A percentile compares a stretch with the other conserved stretches of the same genome.
Conservation (phyloP, 2,888 invertebrate species). For the Nycteola revayana region DNA sequence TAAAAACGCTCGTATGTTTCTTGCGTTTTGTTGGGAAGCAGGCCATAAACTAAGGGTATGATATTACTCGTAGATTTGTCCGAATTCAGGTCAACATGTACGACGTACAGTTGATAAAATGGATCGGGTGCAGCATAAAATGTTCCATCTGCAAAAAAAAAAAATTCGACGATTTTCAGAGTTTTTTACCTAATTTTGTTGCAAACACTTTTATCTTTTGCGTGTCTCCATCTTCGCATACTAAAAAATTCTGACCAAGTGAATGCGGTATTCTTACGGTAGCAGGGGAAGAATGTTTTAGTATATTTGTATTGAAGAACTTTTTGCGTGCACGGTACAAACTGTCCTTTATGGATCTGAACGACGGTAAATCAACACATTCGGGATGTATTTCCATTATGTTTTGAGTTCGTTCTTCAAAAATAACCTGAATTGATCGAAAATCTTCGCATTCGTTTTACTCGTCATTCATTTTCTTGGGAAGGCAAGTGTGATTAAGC, state of each 20-base stretch:
- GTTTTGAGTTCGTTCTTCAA: slow-evolving; percentile 6
- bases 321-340: slow-evolving; percentile 8
- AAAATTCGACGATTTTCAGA: slow-evolving; percentile 8
- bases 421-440: slow-evolving; percentile 6
- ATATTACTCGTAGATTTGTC: too few relatives aligned
- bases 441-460: slow-evolving; percentile 9
- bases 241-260: slow-evolving; percentile 10
- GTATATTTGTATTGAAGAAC: slow-evolving; percentile 8
- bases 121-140: slow-evolving; percentile 11
- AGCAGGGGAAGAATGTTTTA: slow-evolving; percentile 8
- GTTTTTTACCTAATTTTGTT: slow-evolving; percentile 8
- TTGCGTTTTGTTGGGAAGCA: too few relatives aligned
- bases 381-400: too few relatives aligned
- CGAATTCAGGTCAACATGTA: too few relatives aligned
- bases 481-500: slow-evolving; percentile 5
- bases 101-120: slow-evolving; percentile 16
- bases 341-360: slow-evolving; percentile 2
- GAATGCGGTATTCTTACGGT: slow-evolving; percentile 12
- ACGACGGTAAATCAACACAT: slow-evolving; percentile 7
- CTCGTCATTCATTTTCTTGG: too few relatives aligned
- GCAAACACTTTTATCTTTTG: slow-evolving; percentile 16
- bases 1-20: too few relatives aligned
- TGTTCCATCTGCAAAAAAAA: slow-evolving; percentile 11
- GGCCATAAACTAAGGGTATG: too few relatives aligned
- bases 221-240: too few relatives aligned